Evolutionary conservation across 2,113 vertebrate genomes (phyloP).

Genomic region (Hippolais icterina): DNA sequence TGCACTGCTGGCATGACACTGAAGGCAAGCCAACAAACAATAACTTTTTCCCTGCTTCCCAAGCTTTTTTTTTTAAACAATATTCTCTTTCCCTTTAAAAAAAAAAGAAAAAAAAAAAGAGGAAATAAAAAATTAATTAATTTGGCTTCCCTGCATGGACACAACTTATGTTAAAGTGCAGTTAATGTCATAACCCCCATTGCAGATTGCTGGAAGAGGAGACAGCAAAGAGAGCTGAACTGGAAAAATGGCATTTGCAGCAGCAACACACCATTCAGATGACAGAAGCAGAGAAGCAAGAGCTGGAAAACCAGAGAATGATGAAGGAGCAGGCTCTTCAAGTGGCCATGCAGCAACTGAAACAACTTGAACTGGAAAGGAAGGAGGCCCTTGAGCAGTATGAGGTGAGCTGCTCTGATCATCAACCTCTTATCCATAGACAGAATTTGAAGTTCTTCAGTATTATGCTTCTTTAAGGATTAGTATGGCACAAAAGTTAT

Average conservation of each 20-base stretch:
- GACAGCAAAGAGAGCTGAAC: conserved; percentile 84
- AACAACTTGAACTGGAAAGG: conserved; percentile 86
- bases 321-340: conserved; percentile 87
- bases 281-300: conserved; percentile 92
- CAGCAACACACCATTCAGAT: conserved; percentile 90
- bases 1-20: neutral
- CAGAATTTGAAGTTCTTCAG: neutral
- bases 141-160: neutral
- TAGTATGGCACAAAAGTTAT: neutral
- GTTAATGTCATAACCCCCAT: neutral
- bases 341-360: conserved; percentile 89
- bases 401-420: conserved; percentile 75
- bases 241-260: conserved; percentile 89
- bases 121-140: neutral
- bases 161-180: neutral
- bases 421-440: neutral
- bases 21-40: neutral
- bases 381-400: conserved; percentile 89
- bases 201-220: conserved; percentile 92
- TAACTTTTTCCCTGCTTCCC: neutral
- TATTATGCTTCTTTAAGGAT: neutral
- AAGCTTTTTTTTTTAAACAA: neutral
- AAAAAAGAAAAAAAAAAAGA: neutral
- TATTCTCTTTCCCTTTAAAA: neutral
- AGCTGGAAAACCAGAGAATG: conserved; percentile 84